Base-by-base conservation (phyloP, 2,888 invertebrate genomes). In the Oligia fasciuncula region DNA sequence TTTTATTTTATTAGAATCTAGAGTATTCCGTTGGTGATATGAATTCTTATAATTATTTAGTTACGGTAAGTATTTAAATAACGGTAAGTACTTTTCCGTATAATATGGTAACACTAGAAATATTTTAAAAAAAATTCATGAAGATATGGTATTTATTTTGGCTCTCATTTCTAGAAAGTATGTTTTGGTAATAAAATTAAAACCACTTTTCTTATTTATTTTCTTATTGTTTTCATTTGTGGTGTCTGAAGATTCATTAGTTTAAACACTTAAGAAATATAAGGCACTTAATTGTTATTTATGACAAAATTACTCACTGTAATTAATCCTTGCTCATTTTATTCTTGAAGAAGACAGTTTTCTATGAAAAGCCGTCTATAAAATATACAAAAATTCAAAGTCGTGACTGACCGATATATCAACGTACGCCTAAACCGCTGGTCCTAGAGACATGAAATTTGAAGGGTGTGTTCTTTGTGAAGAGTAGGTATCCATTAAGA, bases 1-100 rank as follows among this genome's bases (percentile, higher is more conserved):
- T 76, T 73, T 71, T 75, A 72, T 46, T 80, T 85, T 77, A 82
- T 77, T 81, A 73, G 40, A 62, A 69, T 72, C 23, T 43, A 14
- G n/a, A 40, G 9, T 57, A 35, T 57, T 23, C 9, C 57, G n/a
- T 19, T 67, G 62, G 54, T 23, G 11, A 72, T 23, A 23, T 70
- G 0, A 63, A 71, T 65, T 70, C 43, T 23, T 70, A 43, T 63
- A 29, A 29, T 29, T 29, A 13, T 76, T 14, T 0, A 29, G 35
- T 40, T 35, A 35, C 11, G 66, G 14, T 43, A 66, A 1, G 3
- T 35, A 35, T 49, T 49, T 29, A 46, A 9, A 29, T 49, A 0
- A 46, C 11, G 11, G 9, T 67, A 8, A 17, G 4, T 17, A 68
- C 17, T 17, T 29, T 68, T n/a, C 46, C 11, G 46, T 29, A 46